phyloP scores from a whole-genome alignment of 2,888 invertebrate species.

The Hirtodrosophila trivittata region DNA sequence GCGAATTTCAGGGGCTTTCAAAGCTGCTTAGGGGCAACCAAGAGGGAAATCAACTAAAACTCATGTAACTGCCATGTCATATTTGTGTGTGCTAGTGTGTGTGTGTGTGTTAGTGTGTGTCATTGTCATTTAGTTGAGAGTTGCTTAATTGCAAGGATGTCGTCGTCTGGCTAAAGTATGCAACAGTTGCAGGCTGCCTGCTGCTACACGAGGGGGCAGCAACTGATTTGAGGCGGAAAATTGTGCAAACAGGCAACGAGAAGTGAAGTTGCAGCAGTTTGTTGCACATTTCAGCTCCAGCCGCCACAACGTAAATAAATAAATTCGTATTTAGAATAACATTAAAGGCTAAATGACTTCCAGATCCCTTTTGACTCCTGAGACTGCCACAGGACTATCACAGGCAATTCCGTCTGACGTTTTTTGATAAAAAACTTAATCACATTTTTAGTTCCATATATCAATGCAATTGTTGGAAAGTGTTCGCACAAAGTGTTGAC shows the following conservation, averaged over 20 bases:
- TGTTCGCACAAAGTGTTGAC: constrained; percentile 49
- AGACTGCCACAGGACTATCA: neutral
- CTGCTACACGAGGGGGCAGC: constrained; percentile 6
- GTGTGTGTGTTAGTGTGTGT: constrained; percentile 40
- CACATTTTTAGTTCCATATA: constrained; percentile 55
- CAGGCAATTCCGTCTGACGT: too few relatives aligned
- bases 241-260: constrained; percentile 56
- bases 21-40: constrained; percentile 2
- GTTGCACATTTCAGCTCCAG: constrained; percentile 21
- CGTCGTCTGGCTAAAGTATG: constrained; percentile 36
- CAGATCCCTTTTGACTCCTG: constrained; percentile 14
- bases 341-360: constrained; percentile 38
- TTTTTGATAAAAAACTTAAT: constrained; percentile 34
- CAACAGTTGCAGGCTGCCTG: constrained; percentile 43
- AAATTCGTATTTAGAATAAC: constrained; percentile 69
- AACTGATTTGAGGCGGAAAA: constrained; percentile 65
- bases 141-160: constrained; percentile 77
- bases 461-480: constrained; percentile 57
- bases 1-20: constrained; percentile 15
- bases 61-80: constrained; percentile 37
- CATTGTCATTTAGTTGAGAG: constrained; percentile 74
- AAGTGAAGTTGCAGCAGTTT: constrained; percentile 22
- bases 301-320: constrained; percentile 68
- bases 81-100: constrained; percentile 5
- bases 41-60: constrained; percentile 13